Conservation (phyloP, 2,797 vertebrate species). For the Mergus octosetaceus region DNA sequence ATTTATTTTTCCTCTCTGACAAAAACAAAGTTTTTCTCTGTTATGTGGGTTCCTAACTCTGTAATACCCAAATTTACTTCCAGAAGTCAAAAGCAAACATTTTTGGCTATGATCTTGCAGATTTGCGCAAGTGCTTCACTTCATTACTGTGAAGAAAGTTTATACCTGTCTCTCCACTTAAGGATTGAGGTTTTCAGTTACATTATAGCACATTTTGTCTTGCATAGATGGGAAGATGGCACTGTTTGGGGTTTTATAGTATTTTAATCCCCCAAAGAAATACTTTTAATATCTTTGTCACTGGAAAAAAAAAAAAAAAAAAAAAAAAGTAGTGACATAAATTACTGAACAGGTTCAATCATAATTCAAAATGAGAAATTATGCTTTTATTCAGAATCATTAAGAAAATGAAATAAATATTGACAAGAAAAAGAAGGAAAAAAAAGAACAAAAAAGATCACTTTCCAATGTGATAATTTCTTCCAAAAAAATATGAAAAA, state of each 20-base stretch:
- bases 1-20: neutral
- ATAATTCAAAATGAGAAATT: neutral
- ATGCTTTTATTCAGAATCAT: neutral
- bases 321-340: neutral
- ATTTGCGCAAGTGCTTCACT: neutral
- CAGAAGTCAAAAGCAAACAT: neutral
- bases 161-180: neutral
- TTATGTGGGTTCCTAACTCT: neutral
- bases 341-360: neutral
- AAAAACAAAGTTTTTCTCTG: neutral
- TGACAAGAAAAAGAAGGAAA: neutral
- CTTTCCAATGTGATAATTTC: neutral
- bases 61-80: neutral
- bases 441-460: neutral
- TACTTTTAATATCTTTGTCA: neutral
- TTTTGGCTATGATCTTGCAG: neutral
- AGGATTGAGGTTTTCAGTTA: neutral
- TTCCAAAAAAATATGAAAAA: neutral
- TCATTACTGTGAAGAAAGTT: neutral
- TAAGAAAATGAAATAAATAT: neutral
- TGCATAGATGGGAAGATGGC: accelerated
- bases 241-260: neutral
- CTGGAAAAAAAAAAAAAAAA: neutral
- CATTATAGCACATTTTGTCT: neutral
- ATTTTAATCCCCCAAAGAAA: neutral